Evolutionary conservation across 2,113 vertebrate species (phyloP).

Genomic region (Ammodytes marinus): DNA sequence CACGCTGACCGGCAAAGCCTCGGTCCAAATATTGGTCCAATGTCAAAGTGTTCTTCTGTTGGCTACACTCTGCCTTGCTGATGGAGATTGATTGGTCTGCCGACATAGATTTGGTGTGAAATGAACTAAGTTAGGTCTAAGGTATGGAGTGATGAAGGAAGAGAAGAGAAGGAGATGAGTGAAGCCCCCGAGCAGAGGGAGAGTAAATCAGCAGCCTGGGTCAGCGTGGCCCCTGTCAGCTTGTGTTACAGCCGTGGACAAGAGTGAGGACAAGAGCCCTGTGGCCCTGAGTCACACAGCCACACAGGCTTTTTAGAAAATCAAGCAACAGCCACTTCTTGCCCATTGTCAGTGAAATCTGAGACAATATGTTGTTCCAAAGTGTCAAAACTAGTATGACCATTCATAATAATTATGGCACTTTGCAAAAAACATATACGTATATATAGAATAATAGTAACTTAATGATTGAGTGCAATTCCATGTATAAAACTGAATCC

Average conservation of each 20-base stretch:
- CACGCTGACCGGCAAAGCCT: background rate
- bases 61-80: conserved; percentile 26
- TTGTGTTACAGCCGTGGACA: conserved; percentile 35
- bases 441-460: background rate
- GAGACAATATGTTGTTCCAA: background rate
- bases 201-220: conserved; percentile 36
- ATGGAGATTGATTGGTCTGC: conserved; percentile 36
- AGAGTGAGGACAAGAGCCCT: conserved; percentile 66
- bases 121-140: conserved; percentile 7
- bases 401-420: background rate
- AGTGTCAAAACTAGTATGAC: background rate
- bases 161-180: conserved; percentile 7
- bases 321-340: conserved; percentile 27
- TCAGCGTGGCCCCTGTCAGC: conserved; percentile 60
- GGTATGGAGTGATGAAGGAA: background rate
- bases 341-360: conserved; percentile 26
- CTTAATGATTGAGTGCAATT: background rate
- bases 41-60: conserved; percentile 27
- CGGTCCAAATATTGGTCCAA: conserved; percentile 39
- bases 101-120: conserved; percentile 14
- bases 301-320: conserved; percentile 39
- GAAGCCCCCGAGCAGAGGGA: conserved; percentile 16
- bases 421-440: too few species aligned
- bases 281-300: conserved; percentile 35
- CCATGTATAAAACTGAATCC: background rate